Base-by-base conservation (phyloP, 2,888 invertebrate genomes). In the Idaea dimidiata region DNA sequence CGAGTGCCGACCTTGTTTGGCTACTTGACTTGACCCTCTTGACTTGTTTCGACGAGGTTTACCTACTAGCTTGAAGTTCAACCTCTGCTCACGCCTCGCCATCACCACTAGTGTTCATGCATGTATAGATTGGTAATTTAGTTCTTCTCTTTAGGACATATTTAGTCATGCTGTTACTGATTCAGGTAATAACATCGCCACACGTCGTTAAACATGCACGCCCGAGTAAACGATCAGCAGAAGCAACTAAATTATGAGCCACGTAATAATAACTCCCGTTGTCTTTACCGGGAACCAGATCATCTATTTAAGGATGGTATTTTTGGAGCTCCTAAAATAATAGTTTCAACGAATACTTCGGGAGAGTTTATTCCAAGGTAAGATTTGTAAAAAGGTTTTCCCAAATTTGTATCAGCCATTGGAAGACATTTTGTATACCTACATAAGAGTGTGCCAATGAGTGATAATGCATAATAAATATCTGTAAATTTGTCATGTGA, bases 241-340 rank as follows among this genome's bases (percentile, higher is more conserved):
- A 5, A 24, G 24, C 24, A 24, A 5, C 24, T 43, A 43, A 10
- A 43, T 10, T 14, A 43, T 10, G 0, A 43, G 43, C 43, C 43
- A 43, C 14, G 8, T 43, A 43, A 14, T 43, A 43, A 10, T 43
- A 14, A 8, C 43, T 43, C 14, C 10, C 10, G 10, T 32, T 32
- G 53, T 62, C 62, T 55, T 59, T 59, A 57, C 62, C 63, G 66
- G 65, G 58, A 65, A 57, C 62, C 24, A 54, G 32, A 63, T 57
- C 60, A 60, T 67, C 56, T 59, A 61, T 61, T 62, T 8, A 10
- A 10, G 14, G 43, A 43, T 14, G 10, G 43, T 43, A 43, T 43
- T 43, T 43, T 43, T 43, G 43, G 43, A 43, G 8, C 17, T 33
- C 43, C 58, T 17, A 58, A 43, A 32, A 17, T 58, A 32, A 32